These are phyloP conservation scores for Anarsia innoxiella DNA, from an alignment of 2,888 invertebrate genomes.

Conservation along the genomic window DNA sequence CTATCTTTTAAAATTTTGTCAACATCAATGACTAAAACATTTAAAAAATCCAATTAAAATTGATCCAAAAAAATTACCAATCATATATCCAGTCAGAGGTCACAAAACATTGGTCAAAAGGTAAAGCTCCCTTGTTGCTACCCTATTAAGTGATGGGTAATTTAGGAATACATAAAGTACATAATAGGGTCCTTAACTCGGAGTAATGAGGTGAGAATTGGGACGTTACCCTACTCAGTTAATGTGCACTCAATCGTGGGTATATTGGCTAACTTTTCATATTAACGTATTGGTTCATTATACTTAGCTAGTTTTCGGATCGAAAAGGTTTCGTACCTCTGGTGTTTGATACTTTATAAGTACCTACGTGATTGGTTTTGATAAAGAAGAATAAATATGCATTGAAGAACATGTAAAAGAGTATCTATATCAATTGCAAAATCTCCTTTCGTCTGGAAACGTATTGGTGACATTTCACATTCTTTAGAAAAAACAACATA, in stretches of 20 bases:
- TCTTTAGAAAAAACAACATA: no score
- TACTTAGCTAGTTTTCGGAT: no score
- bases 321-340: no score
- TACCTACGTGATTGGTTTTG: no score
- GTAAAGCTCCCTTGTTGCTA: slow-evolving; percentile 50
- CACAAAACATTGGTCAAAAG: slow-evolving; percentile 30
- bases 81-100: neutral
- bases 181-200: slow-evolving; percentile 71
- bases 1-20: no score
- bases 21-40: no score
- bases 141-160: slow-evolving; percentile 74
- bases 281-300: slow-evolving; percentile 8
- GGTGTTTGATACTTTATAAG: no score
- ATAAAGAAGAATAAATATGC: no score
- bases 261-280: slow-evolving; percentile 13
- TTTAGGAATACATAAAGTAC: slow-evolving; percentile 75
- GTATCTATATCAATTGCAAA: no score
- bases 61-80: slow-evolving; percentile 18
- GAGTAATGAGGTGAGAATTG: slow-evolving; percentile 73
- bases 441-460: no score
- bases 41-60: slow-evolving; percentile 34
- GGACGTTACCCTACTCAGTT: slow-evolving; percentile 48
- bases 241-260: slow-evolving; percentile 43
- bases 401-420: no score
- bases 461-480: no score